Conservation (phyloP, 2,888 invertebrate species). For the Cantharis rustica region DNA sequence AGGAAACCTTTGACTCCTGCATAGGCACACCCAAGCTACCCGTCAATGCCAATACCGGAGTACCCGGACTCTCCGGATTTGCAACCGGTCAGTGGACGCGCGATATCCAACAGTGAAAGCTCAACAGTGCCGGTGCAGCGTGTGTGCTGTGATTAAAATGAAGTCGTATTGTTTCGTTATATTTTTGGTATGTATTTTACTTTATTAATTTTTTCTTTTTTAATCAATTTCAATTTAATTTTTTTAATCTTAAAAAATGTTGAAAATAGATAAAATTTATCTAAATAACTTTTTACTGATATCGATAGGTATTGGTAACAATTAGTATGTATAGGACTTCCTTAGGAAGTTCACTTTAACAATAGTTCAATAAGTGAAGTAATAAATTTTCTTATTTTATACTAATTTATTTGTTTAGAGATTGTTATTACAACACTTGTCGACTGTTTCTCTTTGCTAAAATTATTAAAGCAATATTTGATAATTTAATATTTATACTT, state of each 20-base stretch:
- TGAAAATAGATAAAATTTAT: background rate
- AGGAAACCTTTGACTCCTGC: conserved; percentile 22
- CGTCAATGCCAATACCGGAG: conserved; percentile 30
- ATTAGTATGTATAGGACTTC: background rate
- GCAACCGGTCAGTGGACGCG: conserved; percentile 32
- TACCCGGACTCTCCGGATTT: conserved; percentile 27
- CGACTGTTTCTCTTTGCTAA: background rate
- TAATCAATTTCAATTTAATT: background rate
- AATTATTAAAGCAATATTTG: background rate
- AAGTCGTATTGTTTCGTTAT: conserved; percentile 12
- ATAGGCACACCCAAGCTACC: conserved; percentile 27
- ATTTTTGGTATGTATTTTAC: conserved; percentile 14
- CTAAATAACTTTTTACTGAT: background rate
- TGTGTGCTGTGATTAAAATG: conserved; percentile 27
- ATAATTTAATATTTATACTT: background rate
- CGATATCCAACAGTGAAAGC: conserved; percentile 31
- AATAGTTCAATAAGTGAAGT: background rate
- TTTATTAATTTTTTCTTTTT: background rate
- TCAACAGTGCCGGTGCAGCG: conserved; percentile 31
- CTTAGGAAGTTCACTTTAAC: background rate
- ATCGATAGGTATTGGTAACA: too few species aligned
- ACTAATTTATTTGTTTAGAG: background rate
- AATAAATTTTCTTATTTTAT: background rate
- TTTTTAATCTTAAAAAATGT: background rate
- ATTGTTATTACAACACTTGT: background rate